Base-by-base conservation (phyloP, 2,888 invertebrate genomes). In the Oxyscelio sp. region DNA sequence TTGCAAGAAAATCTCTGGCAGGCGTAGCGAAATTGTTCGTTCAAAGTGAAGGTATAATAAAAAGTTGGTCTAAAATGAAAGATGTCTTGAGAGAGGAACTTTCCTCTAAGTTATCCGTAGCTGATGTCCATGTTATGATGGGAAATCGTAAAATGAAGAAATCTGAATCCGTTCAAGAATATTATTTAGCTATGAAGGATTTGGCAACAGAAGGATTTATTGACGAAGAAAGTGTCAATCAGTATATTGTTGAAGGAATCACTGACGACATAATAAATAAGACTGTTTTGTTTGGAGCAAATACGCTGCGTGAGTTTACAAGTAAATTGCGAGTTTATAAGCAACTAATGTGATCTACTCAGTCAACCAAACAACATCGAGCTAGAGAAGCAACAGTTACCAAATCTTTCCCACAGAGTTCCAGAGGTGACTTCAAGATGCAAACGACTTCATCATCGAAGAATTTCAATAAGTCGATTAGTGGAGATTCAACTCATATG, bases 151-250 rank as follows among this genome's bases (percentile, higher is more conserved):
- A 70, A 22, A 68, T 84, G 15, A 63, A 61, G 8, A 81, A 58
- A 38, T 63, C 48, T 0, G 79, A 87, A 9, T 31, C 59, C 0
- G 8, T 85, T 3, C 83, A 83, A 15, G 83, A 87, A 43, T 85
- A 87, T 40, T 85, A 78, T 24, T 19, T 85, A 0, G 5, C 15
- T 1, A 86, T 87, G 85, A 83, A 43, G n/a, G 79, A 85, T 13
- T 2, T 86, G n/a, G 83, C 85, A 5, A 22, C 43, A 0, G 19
- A 63, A 21, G 71, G 65, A 4, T 4, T 4, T 17, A 6, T 85
- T 2, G 83, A 85, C 0, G 59, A 24, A 4, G 45, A 50, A 1
- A 38, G 70, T 6, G n/a, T 85, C 0, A 75, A 79, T 0, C 50
- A 80, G 43, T 85, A 85, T 38, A 54, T 87, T 2, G 75, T 85